Evolutionary conservation across 2,113 vertebrate species (phyloP), one percentile per base, ranked within the genome.

Genomic region (Mandrillus leucophaeus): DNA sequence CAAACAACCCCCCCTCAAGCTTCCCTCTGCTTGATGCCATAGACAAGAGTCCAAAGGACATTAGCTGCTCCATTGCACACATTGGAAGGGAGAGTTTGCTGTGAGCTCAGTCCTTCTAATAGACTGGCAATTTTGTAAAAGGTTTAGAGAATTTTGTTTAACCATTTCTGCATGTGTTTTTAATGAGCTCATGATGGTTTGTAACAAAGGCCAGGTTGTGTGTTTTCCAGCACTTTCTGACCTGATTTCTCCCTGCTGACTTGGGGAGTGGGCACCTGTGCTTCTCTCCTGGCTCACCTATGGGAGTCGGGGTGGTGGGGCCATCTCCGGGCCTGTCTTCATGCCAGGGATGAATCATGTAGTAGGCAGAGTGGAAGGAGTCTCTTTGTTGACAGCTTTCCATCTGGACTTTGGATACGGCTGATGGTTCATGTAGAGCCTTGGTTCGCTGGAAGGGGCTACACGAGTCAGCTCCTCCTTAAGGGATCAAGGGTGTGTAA

Each of bases 21-120:
- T 95, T 95, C 88, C 72, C 93, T 0, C 98, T 97, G 98, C 98
- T 98, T 98, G 98, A 98, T 98, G 98, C 98, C 98, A 99, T 98
- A 98, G 98, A 98, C 98, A 2, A 81, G 98, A 99, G 98, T 99
- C 99, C 99, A 99, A 99, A 99, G 98, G 98, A 99, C 99, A 99
- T 99, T 99, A 99, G 98, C 98, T 99, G 99, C 99, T 99, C 98
- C 98, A 97, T 97, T 98, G 98, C 98, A 99, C 99, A 98, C 98
- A 98, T 98, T 99, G 98, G 98, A 98, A 98, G 96, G 97, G 98
- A 97, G 98, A 98, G 98, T 98, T 99, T 98, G 97, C 3, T 82
- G 97, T 97, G 98, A 98, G 98, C 98, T 98, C 98, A 96, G 98
- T 95, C 93, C 96, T 87, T 6, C 98, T 98, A 98, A 99, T 98